Base-by-base conservation (phyloP, 2,888 invertebrate species). In the Luperina nickerlii region DNA sequence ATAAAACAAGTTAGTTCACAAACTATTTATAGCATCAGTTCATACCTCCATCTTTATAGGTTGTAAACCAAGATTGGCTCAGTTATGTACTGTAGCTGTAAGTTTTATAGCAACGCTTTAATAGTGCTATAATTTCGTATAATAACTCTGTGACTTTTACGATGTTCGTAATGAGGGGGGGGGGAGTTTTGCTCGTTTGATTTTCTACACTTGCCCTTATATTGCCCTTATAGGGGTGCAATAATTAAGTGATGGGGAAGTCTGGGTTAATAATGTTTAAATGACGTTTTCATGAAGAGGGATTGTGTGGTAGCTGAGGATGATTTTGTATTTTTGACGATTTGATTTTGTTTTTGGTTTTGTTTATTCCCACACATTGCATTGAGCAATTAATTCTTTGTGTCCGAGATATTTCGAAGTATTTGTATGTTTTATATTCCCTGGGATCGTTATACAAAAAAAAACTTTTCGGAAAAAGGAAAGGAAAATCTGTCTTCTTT, bases 41-140 rank as follows among this genome's bases (percentile, higher is more conserved):
- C 89, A 90, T 90, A 85, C 87, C 82, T 78, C 81, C 81, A 74
- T 74, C 85, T 89, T 84, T 87, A 85, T 81, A 75, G 86, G 90
- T 77, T 85, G 80, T 91, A 89, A 91, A 90, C 87, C 84, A 86
- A 88, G 89, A 92, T 92, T 91, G 92, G 88, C 84, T 78, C 75
- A 85, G 90, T 88, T 87, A 88, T 85, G 85, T 86, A 79, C 73
- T 79, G 48, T 42, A 66, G 77, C 80, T 86, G 71, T 88, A 86
- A 90, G 90, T 90, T 92, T 91, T 92, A 92, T 89, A 85, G 87
- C 72, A 81, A 79, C 76, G 85, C 82, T 88, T 89, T 91, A 91
- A 92, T 87, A 73, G 79, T 73, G 84, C 70, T 67, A 82, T 90
- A 89, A 91, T 84, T 83, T 78, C 65, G 71, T 68, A 72, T 84